These are phyloP conservation scores for Parotocinclus haroldoi DNA, from an alignment of 2,797 vertebrate species.

Conservation along the genomic window DNA sequence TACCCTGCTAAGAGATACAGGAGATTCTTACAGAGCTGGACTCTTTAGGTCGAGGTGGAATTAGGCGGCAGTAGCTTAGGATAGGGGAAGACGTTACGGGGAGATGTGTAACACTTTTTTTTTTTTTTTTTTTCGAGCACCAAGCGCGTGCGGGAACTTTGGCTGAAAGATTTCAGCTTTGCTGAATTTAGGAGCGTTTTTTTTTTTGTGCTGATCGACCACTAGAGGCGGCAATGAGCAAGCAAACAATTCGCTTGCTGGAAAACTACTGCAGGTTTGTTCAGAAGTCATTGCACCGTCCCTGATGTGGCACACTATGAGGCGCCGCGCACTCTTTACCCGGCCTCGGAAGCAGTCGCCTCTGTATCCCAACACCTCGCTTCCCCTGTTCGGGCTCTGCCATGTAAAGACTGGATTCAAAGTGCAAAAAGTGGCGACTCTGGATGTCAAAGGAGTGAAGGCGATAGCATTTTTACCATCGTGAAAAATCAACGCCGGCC, in stretches of 20 bases:
- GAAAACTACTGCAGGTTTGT: background rate
- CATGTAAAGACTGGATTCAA: slow-evolving; percentile 46
- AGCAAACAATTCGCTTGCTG: too few species aligned
- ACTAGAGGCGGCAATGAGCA: too few species aligned
- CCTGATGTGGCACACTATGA: slow-evolving; percentile 13
- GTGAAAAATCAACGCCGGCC: slow-evolving; percentile 1
- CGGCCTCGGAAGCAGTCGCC: slow-evolving; percentile 38
- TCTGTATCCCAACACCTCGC: slow-evolving; percentile 42
- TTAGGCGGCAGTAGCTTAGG: slow-evolving; percentile 51
- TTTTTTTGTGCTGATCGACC: background rate
- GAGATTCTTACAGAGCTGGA: slow-evolving; percentile 1
- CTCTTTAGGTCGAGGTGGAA: background rate
- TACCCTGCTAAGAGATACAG: slow-evolving; percentile 17
- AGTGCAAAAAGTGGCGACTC: slow-evolving; percentile 58
- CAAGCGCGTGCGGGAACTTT: slow-evolving; percentile 25
- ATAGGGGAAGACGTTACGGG: slow-evolving; percentile 69
- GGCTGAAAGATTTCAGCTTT: slow-evolving; percentile 7
- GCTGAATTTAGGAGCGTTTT: slow-evolving; percentile 9
- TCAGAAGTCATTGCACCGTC: slow-evolving; percentile 24
- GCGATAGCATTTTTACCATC: slow-evolving; percentile 59
- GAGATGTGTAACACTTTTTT: slow-evolving; percentile 63
- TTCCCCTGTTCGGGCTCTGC: slow-evolving; percentile 46
- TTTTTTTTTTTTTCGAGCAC: slow-evolving; percentile 50
- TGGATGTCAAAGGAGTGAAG: slow-evolving; percentile 58
- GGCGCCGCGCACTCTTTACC: slow-evolving; percentile 16